Percentiles rank a stretch among this genome's conserved stretches.
These are phyloP conservation scores for Eueides isabella DNA, from an alignment of 1,140 invertebrate genomes.

Conservation along the genomic window DNA sequence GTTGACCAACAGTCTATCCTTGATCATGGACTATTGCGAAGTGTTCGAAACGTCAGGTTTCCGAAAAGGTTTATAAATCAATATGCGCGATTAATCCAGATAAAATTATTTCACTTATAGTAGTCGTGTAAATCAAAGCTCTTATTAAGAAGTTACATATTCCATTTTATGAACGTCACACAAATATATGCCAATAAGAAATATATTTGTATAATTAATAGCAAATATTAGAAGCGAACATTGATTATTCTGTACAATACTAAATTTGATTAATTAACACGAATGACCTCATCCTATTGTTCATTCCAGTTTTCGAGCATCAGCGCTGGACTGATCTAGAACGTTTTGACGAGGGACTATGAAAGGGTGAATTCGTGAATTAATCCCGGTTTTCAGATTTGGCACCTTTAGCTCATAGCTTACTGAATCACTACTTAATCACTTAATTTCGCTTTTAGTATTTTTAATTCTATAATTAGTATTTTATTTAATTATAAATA, in stretches of 20 bases:
- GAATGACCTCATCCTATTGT: conserved; percentile 13
- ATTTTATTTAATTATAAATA: too few species aligned
- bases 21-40: too few species aligned
- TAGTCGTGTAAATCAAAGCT: too few species aligned
- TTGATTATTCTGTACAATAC: background rate
- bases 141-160: too few species aligned
- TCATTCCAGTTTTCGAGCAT: background rate
- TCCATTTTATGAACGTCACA: too few species aligned
- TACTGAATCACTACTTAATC: background rate
- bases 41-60: too few species aligned
- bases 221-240: background rate
- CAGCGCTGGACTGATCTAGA: conserved; percentile 1
- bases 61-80: too few species aligned
- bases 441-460: background rate
- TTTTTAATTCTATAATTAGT: too few species aligned
- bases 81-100: too few species aligned
- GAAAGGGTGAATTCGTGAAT: conserved; percentile 1
- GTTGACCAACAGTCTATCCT: too few species aligned
- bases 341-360: conserved; percentile 4
- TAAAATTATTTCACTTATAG: too few species aligned
- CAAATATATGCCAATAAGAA: too few species aligned
- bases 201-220: background rate
- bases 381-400: conserved; percentile 4
- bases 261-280: conserved; percentile 7
- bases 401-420: background rate